Evolutionary conservation across 2,113 vertebrate species (phyloP), one percentile per base, ranked within the genome.

Genomic region (Phainopepla nitens): DNA sequence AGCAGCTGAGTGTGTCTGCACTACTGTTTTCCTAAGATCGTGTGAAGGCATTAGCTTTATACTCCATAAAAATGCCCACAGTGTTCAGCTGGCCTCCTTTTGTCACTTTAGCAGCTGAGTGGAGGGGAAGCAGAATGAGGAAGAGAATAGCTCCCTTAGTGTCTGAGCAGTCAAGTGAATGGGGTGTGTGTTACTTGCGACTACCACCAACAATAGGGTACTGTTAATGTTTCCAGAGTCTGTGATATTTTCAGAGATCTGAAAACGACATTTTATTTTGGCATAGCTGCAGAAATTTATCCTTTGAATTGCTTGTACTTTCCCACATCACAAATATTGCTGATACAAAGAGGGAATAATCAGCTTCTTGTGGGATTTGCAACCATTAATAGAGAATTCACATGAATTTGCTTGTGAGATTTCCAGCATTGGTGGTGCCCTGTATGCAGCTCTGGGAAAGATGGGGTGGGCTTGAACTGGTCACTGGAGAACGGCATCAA

Each of bases 51-150:
- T 80, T 61, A 47, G 50, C 27, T 96, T 92, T 86, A 51, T 73
- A 47, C 29, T 62, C 42, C n/a, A 31, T 64, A 78, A 90, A 97
- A 90, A 58, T 51, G 49, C 68, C 50, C 2, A 2, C 66, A 83
- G 82, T 9, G 0, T 95, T 94, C 86, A 94, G 62, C 82, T 88
- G 92, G 58, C 75, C 58, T 86, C 79, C 76, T 89, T 92, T 92
- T 88, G 82, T 90, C 90, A 51, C 70, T 92, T 80, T 66, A 95
- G 79, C 58, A 94, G 88, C 79, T 83, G 82, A 92, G 71, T 24
- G 36, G 54, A 93, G 47, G 56, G n/a, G 51, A 86, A 88, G 19
- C 14, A 77, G 92, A 90, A 51, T 4, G 33, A 36, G 36, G 29
- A 65, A 53, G 23, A 93, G 54, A 95, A 95, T 81, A 80, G 0